These are phyloP conservation scores for Caligus rogercresseyi DNA, from an alignment of 1,140 invertebrate species.

Conservation along the genomic window DNA sequence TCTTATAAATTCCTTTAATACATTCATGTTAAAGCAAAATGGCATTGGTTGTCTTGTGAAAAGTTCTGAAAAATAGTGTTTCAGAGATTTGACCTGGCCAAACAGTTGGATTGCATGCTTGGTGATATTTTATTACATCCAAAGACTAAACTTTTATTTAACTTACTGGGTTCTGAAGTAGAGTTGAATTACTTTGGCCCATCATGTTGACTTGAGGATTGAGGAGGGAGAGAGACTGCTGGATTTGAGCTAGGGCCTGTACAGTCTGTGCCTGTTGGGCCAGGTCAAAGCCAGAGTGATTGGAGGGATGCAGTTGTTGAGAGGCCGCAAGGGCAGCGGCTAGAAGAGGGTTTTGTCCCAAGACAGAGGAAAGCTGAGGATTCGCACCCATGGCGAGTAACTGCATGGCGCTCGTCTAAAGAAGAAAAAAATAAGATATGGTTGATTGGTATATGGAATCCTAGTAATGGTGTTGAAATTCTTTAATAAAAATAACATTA, in stretches of 20 bases:
- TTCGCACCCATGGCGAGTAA: neutral
- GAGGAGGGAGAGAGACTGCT: neutral
- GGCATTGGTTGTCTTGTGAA: too few species aligned
- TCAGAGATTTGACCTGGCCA: neutral
- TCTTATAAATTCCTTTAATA: too few species aligned
- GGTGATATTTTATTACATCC: too few species aligned
- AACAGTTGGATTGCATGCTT: neutral
- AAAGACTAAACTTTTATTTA: too few species aligned
- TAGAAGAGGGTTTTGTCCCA: slow-evolving; percentile 2
- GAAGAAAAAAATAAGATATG: neutral
- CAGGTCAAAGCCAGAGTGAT: neutral
- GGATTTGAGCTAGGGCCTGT: slow-evolving; percentile 1
- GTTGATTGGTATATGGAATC: too few species aligned
- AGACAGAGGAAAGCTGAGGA: neutral
- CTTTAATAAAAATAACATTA: too few species aligned
- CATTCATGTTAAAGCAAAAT: neutral
- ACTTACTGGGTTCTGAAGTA: neutral
- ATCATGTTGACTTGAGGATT: neutral
- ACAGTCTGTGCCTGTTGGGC: slow-evolving; percentile 5
- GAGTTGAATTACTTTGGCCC: neutral
- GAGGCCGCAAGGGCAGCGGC: neutral
- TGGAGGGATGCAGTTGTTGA: neutral
- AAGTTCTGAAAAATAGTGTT: neutral
- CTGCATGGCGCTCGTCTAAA: neutral
- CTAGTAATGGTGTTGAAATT: too few species aligned